Evolutionary conservation across 2,113 vertebrate species (phyloP).

Genomic region (Globicephala melas): DNA sequence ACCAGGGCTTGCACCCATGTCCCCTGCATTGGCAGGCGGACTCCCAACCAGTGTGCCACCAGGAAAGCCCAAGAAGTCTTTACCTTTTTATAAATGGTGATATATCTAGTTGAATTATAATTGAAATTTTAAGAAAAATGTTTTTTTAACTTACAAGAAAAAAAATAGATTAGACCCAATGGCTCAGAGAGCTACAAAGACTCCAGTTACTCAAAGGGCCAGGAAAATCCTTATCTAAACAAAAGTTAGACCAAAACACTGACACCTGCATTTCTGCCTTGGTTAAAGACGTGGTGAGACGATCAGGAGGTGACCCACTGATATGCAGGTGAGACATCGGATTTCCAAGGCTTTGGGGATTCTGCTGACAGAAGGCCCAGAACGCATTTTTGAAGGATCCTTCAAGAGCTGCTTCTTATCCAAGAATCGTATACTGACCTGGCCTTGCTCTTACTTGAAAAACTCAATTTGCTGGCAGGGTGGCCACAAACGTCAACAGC

Average conservation of each 20-base stretch:
- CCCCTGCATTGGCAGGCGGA: too few relatives aligned
- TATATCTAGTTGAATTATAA: background rate
- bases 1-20: too few relatives aligned
- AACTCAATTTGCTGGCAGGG: background rate
- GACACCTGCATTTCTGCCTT: background rate
- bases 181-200: background rate
- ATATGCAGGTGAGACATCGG: background rate
- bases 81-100: background rate
- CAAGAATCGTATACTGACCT: background rate
- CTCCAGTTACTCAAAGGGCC: background rate
- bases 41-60: too few relatives aligned
- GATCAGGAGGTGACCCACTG: background rate
- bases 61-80: background rate
- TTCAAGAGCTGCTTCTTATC: background rate
- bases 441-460: background rate
- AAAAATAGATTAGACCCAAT: background rate
- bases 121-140: background rate
- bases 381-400: background rate
- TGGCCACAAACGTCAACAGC: background rate
- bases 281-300: background rate
- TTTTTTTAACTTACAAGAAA: background rate
- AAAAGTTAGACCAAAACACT: background rate
- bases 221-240: background rate
- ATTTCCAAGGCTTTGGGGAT: background rate
- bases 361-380: background rate